phyloP scores from a whole-genome alignment of 64 coral and sea anemone species.

The Stichodactyla mertensii region DNA sequence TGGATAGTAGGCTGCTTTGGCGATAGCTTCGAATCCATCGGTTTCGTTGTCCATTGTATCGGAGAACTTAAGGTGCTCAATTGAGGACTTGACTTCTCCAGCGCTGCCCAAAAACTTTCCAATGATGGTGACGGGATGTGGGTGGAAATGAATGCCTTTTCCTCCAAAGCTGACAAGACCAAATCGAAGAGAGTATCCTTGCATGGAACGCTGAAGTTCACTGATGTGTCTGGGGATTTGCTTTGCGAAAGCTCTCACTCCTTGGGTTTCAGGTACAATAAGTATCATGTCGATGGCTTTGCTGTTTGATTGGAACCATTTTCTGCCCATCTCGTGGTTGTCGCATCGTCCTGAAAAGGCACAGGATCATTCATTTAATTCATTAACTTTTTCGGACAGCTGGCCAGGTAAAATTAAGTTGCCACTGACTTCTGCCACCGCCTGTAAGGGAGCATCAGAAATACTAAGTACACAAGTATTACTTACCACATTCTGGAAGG shows the following conservation, averaged over 20 bases:
- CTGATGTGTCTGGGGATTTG: constrained; percentile 42
- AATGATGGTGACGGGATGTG: constrained; percentile 71
- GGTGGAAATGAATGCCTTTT: constrained; percentile 39
- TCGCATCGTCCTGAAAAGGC: constrained; percentile 59
- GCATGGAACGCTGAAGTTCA: background rate
- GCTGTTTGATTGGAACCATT: constrained; percentile 57
- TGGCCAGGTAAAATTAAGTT: too few species aligned
- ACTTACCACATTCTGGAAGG: constrained; percentile 91
- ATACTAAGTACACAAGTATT: background rate
- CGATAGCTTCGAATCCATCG: constrained; percentile 57
- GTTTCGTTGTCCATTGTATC: constrained; percentile 51
- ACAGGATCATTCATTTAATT: background rate
- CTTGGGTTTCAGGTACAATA: constrained; percentile 59
- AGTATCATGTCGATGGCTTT: constrained; percentile 64
- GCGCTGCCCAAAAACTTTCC: constrained; percentile 65
- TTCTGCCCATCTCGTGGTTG: constrained; percentile 51
- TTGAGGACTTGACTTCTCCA: constrained; percentile 22
- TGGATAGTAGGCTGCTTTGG: constrained; percentile 51
- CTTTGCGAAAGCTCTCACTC: constrained; percentile 33
- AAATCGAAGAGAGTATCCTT: constrained; percentile 65
- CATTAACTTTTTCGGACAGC: background rate
- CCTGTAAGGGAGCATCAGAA: too few species aligned
- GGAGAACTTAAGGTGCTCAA: constrained; percentile 66
- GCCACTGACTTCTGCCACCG: too few species aligned
- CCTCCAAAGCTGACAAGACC: constrained; percentile 83